Evolutionary conservation across 2,797 vertebrate genomes (phyloP), one percentile per base, ranked within the genome.

Genomic region (Iguana delicatissima): DNA sequence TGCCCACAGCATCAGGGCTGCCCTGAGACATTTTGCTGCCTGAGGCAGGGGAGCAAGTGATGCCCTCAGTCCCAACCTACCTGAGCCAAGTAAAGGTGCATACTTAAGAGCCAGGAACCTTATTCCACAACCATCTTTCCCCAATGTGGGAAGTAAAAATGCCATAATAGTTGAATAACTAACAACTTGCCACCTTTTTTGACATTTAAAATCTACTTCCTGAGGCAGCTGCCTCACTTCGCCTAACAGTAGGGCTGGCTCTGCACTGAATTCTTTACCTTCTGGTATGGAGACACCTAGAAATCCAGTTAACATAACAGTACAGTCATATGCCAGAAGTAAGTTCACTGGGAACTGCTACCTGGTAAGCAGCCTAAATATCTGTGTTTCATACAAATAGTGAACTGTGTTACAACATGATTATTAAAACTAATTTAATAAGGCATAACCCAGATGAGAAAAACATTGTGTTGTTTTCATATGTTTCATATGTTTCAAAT

Each of bases 401-500:
- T 88, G 8, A 82, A 82, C 35, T 81, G 7, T 72, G 12, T 73
- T 72, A 14, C 64, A 4, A 46, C 55, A 59, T 74, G 24, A 26
- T 86, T 80, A 81, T 86, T 85, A 59, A 59, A 29, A 74, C 24
- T 93, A 89, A 93, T 94, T 94, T 91, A 85, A 83, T 89, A 92
- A 93, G 88, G 92, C 91, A 91, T 72, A 91, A 91, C 90, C 90
- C 91, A 92, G 90, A 90, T 84, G 64, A 85, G 90, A 86, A 94
- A 94, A 92, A 85, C 92, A 89, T 92, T 91, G 90, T 92, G 20
- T 42, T n/a, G 62, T 57, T 94, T 90, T 95, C 67, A 80, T 88
- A 93, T 94, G 95, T 94, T 90, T 95, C 67, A 80, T 88, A 93
- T 94, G 95, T 42, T 77, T 26, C 26, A 77, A 76, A 46, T 86